Evolutionary conservation across 2,797 vertebrate species (phyloP).

Genomic region (Cheirogaleus major): DNA sequence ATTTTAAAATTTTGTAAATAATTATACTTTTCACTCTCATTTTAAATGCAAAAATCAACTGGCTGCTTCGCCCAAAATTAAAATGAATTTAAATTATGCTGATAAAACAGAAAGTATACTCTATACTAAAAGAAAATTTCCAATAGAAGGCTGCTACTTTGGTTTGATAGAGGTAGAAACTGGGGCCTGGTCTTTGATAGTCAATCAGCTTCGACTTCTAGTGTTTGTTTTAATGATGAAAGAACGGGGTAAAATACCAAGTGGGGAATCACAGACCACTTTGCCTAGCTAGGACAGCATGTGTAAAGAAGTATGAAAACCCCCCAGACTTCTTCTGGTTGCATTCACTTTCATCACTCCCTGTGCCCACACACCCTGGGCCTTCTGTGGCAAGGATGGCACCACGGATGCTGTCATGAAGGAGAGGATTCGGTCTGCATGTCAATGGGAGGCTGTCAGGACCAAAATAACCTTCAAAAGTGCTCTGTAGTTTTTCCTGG

Average conservation of each 20-base stretch:
- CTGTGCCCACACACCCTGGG: neutral
- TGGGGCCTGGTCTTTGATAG: neutral
- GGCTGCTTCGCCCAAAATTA: neutral
- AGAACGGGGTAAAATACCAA: neutral
- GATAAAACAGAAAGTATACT: neutral
- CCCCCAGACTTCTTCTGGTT: neutral
- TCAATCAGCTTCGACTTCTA: neutral
- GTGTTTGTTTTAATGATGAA: neutral
- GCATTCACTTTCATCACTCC: neutral
- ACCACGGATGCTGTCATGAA: neutral
- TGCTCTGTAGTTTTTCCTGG: neutral
- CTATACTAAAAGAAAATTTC: neutral
- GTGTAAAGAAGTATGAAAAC: neutral
- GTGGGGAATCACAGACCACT: neutral
- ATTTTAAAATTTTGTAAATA: neutral
- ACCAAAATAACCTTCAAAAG: constrained; percentile 10
- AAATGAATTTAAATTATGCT: neutral
- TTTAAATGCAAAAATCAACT: constrained; percentile 3
- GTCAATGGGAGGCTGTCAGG: neutral
- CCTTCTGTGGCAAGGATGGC: neutral
- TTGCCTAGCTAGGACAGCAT: neutral
- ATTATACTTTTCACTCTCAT: neutral
- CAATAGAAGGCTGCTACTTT: neutral
- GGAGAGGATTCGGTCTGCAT: neutral
- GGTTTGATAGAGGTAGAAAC: neutral